A percentile compares a stretch with the other conserved stretches of the same genome.
Conservation (phyloP, 1,140 invertebrate genomes). For the Gryon sp. region DNA sequence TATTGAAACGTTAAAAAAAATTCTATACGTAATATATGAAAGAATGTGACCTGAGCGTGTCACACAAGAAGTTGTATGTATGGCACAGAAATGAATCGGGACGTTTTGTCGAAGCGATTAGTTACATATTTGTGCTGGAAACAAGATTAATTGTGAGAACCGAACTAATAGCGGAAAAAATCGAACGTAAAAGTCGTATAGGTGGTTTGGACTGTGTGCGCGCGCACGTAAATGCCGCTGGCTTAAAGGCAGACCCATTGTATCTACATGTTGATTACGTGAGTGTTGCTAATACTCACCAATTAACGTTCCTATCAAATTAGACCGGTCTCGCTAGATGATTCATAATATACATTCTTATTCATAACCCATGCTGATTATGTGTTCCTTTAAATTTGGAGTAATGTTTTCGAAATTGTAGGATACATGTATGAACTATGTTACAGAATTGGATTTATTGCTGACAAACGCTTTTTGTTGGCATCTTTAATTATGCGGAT, state of each 20-base stretch:
- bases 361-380: too few species aligned
- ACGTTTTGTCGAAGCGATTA: conserved; percentile 37
- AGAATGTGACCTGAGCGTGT: conserved; percentile 33
- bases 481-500: too few species aligned
- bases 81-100: conserved; percentile 33
- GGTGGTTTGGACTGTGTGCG: too few species aligned
- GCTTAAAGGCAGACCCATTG: conserved; percentile 26
- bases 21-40: too few species aligned
- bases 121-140: conserved; percentile 32
- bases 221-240: neutral
- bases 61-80: too few species aligned
- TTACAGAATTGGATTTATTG: too few species aligned
- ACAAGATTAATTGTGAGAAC: conserved; percentile 38
- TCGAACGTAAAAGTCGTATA: conserved; percentile 45
- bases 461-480: too few species aligned
- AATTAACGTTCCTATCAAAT: conserved; percentile 42
- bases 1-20: too few species aligned
- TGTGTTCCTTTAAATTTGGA: too few species aligned
- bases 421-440: neutral
- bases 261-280: conserved; percentile 35
- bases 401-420: too few species aligned
- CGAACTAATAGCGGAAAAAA: conserved; percentile 1
- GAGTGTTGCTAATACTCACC: conserved; percentile 20
- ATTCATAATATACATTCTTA: conserved; percentile 14
- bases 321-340: conserved; percentile 17